These are phyloP conservation scores for Euura lappo DNA, from an alignment of 1,140 invertebrate species.

Conservation along the genomic window DNA sequence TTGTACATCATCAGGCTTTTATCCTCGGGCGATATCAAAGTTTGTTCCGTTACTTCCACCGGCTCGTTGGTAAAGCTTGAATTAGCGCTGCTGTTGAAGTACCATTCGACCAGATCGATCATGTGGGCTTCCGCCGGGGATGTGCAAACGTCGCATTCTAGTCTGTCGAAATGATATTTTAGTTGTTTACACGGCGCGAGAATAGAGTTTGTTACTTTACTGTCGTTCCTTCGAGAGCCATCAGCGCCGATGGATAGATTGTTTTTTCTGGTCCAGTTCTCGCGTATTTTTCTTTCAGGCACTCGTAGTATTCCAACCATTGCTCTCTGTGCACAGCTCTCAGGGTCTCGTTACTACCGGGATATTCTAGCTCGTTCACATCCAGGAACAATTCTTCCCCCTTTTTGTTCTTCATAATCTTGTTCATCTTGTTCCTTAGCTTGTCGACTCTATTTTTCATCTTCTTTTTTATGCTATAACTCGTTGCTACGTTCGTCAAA, in stretches of 20 bases:
- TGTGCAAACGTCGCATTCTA: slow-evolving; percentile 63
- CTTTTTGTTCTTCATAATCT: slow-evolving; percentile 27
- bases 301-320: slow-evolving; percentile 62
- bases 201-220: slow-evolving; percentile 44
- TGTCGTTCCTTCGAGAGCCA: slow-evolving; percentile 53
- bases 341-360: slow-evolving; percentile 48
- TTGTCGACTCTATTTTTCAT: slow-evolving; percentile 27
- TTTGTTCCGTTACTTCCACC: slow-evolving; percentile 51
- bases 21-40: slow-evolving; percentile 52
- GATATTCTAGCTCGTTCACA: slow-evolving; percentile 55
- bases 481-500: not conserved
- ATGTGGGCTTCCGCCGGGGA: slow-evolving; percentile 49
- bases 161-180: slow-evolving; percentile 38
- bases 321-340: slow-evolving; percentile 47
- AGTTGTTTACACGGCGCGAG: not conserved
- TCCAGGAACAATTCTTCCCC: slow-evolving; percentile 48
- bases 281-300: slow-evolving; percentile 48
- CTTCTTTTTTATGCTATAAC: slow-evolving; percentile 8
- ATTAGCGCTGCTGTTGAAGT: slow-evolving; percentile 43
- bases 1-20: slow-evolving; percentile 58
- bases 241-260: slow-evolving; percentile 49
- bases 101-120: slow-evolving; percentile 55
- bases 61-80: slow-evolving; percentile 33
- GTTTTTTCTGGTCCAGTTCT: slow-evolving; percentile 40
- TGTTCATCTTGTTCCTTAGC: slow-evolving; percentile 41